Base-by-base conservation (phyloP, 2,888 invertebrate species). In the Itoplectis maculator region DNA sequence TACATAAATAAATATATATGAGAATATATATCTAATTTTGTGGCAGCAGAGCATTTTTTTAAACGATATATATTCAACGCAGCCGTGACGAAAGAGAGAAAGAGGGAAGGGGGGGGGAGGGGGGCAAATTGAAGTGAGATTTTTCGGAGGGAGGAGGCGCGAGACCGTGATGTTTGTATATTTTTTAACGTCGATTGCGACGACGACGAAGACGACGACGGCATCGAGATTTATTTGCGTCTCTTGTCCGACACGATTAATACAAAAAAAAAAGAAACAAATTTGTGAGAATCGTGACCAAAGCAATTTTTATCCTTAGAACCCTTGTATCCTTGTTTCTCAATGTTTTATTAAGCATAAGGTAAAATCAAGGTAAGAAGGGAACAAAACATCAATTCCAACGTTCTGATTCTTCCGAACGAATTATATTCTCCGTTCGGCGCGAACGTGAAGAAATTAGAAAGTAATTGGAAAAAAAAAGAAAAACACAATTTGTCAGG, bases 1-100 rank as follows among this genome's bases (percentile, higher is more conserved):
- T 69, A 40, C 59, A 73, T 51, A 49, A 29, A 73, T 61, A 63
- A 49, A 74, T 74, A 74, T 74, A 63, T 63, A 74, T 74, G 61
- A 61, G 61, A 61, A 74, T 65, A 66, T 75, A 75, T 66, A 65
- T 29, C n/a, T 75, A 75, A 75, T 75, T 65, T 75, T 66, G 65
- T 75, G 65, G 40, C 65, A 75, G 65, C 65, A 65, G 65, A 75
- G 74, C 65, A 54, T 51, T 69, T 63, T 73, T 73, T 47, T 20
- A 63, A 73, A 37, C 61, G 73, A 73, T 61, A 63, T 37, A 61
- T 47, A 73, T 45, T 63, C 61, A 61, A 18, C 13, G 49, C n/a
- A 63, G 20, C 20, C 18, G 47, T 35, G 56, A 45, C 49, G 54
- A 73, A 35, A 63, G 47, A 49, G 73, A 61, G 61, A 73, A 42